Conservation (phyloP, 2,113 vertebrate species). For the Phoenicopterus ruber region DNA sequence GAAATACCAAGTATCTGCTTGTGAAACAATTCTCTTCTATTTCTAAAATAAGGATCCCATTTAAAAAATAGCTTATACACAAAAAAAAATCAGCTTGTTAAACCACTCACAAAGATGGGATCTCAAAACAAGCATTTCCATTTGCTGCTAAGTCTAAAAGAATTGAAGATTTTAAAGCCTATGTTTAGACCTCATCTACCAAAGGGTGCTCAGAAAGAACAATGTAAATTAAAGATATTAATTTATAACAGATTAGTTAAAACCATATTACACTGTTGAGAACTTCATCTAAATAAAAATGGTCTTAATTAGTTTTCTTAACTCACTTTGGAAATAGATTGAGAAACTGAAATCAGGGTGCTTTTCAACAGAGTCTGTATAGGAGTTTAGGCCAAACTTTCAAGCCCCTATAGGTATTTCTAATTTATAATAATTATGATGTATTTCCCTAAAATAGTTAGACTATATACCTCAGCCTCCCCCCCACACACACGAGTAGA, state of each 20-base stretch:
- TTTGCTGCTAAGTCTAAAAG: not conserved
- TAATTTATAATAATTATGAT: not conserved
- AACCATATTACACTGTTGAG: not conserved
- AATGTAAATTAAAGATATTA: not conserved
- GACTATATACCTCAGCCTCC: not conserved
- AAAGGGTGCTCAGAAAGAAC: not conserved
- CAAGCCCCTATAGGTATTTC: not conserved
- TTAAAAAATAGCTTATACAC: not conserved
- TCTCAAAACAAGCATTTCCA: not conserved
- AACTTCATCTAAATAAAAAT: not conserved
- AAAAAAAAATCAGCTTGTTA: not conserved
- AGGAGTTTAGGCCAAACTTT: not conserved
- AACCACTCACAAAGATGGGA: not conserved
- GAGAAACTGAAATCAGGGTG: not conserved
- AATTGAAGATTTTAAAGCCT: not conserved
- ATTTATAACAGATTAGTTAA: not conserved
- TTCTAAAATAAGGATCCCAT: not conserved
- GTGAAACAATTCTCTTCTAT: not conserved
- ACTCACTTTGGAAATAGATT: not conserved
- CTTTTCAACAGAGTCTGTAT: not conserved
- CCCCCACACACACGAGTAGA: too few species aligned
- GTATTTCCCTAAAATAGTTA: not conserved
- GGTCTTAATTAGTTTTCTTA: not conserved
- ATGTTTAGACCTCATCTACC: not conserved
- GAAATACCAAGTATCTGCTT: not conserved